These are phyloP conservation scores for Hedychridium roseum DNA, from an alignment of 2,888 invertebrate species.

Conservation along the genomic window DNA sequence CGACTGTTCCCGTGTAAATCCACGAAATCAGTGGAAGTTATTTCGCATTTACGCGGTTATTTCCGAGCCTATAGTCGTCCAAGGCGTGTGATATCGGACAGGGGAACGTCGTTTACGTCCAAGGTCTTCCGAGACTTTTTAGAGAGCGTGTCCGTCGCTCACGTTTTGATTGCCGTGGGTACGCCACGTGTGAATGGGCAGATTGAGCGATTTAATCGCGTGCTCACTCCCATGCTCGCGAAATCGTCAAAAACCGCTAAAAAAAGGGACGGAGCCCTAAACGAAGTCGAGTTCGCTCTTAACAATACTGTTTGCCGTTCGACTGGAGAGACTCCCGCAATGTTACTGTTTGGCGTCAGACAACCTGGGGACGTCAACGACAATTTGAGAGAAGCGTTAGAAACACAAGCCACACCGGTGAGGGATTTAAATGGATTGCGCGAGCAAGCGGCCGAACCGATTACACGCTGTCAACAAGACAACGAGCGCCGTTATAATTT, in stretches of 20 bases:
- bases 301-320: constrained; percentile 34
- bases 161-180: constrained; percentile 35
- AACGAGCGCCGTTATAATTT: no score
- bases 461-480: no score
- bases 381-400: not conserved
- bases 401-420: not conserved
- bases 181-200: constrained; percentile 44
- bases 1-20: constrained; percentile 22
- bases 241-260: constrained; percentile 18
- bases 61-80: constrained; percentile 27
- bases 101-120: constrained; percentile 40
- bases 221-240: constrained; percentile 28
- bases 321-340: constrained; percentile 36
- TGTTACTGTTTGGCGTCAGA: constrained; percentile 35
- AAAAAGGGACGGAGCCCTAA: constrained; percentile 26
- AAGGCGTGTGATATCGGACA: constrained; percentile 28
- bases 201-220: constrained; percentile 27
- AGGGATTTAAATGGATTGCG: not conserved
- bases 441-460: not conserved
- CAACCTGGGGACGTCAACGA: constrained; percentile 24
- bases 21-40: constrained; percentile 22
- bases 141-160: constrained; percentile 20
- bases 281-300: constrained; percentile 30
- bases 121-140: constrained; percentile 30
- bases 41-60: constrained; percentile 21